A percentile compares a stretch with the other conserved stretches of the same genome.
phyloP scores from a whole-genome alignment of 2,113 vertebrate species.

The Anguilla japonica region DNA sequence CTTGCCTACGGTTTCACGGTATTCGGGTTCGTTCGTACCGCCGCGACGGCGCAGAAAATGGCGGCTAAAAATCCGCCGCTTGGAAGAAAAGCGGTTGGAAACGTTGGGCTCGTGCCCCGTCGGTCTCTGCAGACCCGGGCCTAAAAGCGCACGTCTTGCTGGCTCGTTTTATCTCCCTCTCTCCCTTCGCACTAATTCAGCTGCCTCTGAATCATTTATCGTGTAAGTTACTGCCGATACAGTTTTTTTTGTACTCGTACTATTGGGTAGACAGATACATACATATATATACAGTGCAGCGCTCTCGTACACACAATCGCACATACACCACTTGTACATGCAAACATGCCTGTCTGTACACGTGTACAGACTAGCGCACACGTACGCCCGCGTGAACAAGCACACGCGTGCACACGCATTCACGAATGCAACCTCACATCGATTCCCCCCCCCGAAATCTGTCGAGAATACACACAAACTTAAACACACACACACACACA shows the following conservation, averaged over 20 bases:
- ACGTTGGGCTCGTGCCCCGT: conserved; percentile 12
- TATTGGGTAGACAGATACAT: conserved; percentile 44
- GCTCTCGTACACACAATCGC: conserved; percentile 6
- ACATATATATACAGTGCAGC: conserved; percentile 28
- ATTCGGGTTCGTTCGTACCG: not conserved
- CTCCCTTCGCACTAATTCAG: conserved; percentile 26
- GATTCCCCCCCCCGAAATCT: too few relatives aligned
- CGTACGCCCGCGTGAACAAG: not conserved
- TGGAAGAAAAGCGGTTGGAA: conserved; percentile 5
- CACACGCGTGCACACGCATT: not conserved
- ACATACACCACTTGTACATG: conserved; percentile 25
- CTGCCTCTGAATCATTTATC: conserved; percentile 66
- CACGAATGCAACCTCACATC: not conserved
- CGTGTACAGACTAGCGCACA: not conserved
- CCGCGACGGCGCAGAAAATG: not conserved
- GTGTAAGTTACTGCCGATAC: conserved; percentile 52
- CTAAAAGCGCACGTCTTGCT: conserved; percentile 43
- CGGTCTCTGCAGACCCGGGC: conserved; percentile 40
- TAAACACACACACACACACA: too few relatives aligned
- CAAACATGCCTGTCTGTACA: not conserved
- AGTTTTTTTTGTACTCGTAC: conserved; percentile 44
- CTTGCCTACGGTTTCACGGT: not conserved
- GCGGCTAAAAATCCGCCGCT: not conserved
- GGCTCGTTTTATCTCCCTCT: not conserved
- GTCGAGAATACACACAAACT: too few relatives aligned